Evolutionary conservation across 2,797 vertebrate genomes (phyloP).

Genomic region (Sebastes trivittatus): DNA sequence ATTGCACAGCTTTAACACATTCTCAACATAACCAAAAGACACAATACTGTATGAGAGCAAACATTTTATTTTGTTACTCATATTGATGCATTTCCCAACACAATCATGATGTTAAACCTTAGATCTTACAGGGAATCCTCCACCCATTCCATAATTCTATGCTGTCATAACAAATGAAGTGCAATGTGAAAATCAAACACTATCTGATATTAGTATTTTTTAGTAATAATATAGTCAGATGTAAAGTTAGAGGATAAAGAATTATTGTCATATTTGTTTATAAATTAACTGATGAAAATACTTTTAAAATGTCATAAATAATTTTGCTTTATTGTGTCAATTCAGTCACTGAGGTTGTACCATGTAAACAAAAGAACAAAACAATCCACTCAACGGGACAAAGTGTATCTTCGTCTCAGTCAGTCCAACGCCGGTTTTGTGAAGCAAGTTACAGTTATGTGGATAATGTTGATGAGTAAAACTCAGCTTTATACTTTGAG

Average conservation of each 20-base stretch:
- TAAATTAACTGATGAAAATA: neutral
- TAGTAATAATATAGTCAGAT: neutral
- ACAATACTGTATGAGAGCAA: neutral
- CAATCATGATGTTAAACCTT: neutral
- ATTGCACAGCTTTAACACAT: neutral
- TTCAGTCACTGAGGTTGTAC: neutral
- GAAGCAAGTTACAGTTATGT: neutral
- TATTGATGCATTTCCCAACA: neutral
- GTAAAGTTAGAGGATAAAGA: neutral
- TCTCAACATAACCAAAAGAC: neutral
- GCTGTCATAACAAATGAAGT: neutral
- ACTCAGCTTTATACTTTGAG: neutral
- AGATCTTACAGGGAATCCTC: neutral
- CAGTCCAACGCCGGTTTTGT: neutral
- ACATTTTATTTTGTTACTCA: constrained; percentile 33
- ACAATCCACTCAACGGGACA: neutral
- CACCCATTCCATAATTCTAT: neutral
- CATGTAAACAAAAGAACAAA: neutral
- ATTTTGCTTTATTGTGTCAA: fast-evolving
- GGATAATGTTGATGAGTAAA: neutral
- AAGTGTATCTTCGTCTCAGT: neutral
- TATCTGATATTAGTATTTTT: neutral
- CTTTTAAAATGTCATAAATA: neutral
- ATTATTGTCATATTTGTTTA: neutral
- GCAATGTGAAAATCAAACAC: neutral